phyloP scores from a whole-genome alignment of 1,140 invertebrate genomes.

The Lepidurus arcticus region DNA sequence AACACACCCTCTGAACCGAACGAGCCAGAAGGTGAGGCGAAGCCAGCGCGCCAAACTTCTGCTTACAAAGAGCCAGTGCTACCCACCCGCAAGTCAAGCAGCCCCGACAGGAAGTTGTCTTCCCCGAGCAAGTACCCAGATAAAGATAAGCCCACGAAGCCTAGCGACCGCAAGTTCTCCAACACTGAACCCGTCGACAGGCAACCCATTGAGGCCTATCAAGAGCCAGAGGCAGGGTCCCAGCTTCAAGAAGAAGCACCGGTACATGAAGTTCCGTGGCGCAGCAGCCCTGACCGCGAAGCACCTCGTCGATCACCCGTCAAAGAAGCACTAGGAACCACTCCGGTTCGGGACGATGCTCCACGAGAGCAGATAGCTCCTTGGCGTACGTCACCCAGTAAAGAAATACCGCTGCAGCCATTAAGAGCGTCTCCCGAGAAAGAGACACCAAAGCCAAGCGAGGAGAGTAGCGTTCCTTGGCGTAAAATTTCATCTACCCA shows the following conservation, averaged over 20 bases:
- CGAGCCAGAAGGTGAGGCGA: neutral
- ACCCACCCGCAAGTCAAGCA: no score
- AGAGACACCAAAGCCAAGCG: neutral
- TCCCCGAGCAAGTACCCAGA: neutral
- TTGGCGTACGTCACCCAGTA: constrained; percentile 23
- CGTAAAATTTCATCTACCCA: constrained; percentile 9
- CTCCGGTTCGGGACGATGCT: neutral
- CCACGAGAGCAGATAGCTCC: neutral
- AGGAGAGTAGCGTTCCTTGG: constrained; percentile 5
- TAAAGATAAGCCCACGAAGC: neutral
- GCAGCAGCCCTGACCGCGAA: neutral
- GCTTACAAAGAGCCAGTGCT: neutral
- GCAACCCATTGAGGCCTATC: neutral
- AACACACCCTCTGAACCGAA: neutral
- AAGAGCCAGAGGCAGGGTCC: neutral
- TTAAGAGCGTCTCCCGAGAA: neutral
- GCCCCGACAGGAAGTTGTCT: neutral
- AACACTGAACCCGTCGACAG: neutral
- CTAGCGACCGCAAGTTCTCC: neutral
- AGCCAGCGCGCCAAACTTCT: neutral
- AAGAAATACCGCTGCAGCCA: neutral
- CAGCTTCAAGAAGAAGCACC: neutral
- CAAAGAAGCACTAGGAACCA: neutral
- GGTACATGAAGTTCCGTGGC: neutral
- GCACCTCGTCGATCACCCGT: neutral